phyloP scores from a whole-genome alignment of 2,888 invertebrate species.

The Nebria brevicollis region DNA sequence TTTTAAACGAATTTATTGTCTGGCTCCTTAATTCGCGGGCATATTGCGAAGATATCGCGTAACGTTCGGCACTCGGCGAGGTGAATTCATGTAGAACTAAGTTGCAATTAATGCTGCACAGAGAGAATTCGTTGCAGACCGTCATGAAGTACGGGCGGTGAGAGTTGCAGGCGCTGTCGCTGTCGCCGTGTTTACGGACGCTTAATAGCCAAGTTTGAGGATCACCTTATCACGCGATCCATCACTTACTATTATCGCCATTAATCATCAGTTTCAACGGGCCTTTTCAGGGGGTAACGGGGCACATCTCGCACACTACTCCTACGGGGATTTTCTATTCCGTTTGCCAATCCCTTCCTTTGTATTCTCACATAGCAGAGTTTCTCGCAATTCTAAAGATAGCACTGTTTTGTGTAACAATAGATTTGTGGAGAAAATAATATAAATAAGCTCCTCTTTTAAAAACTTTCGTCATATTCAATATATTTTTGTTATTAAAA shows the following conservation, averaged over 20 bases:
- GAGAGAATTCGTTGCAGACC: not conserved
- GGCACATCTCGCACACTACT: slow-evolving; percentile 2
- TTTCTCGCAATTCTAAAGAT: not conserved
- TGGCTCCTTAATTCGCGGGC: slow-evolving; percentile 14
- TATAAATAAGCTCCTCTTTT: too few relatives aligned
- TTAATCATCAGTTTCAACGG: slow-evolving; percentile 42
- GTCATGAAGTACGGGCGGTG: not conserved
- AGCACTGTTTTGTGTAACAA: not conserved
- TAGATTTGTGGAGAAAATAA: not conserved
- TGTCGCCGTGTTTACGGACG: slow-evolving; percentile 29
- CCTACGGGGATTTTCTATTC: not conserved
- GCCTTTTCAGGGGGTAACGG: not conserved
- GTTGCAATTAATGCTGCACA: slow-evolving; percentile 26
- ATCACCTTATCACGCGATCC: slow-evolving; percentile 37
- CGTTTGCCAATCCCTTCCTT: not conserved
- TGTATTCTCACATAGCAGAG: not conserved
- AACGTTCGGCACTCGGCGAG: not conserved
- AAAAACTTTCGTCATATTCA: too few relatives aligned
- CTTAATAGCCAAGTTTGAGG: slow-evolving; percentile 34
- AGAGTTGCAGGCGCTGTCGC: not conserved
- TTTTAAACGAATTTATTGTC: slow-evolving; percentile 27
- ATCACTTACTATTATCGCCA: slow-evolving; percentile 46
- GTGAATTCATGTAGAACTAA: slow-evolving; percentile 17
- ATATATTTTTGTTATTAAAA: too few relatives aligned
- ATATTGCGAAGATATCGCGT: slow-evolving; percentile 11